These are phyloP conservation scores for Brachionus plicatilis DNA, from an alignment of 1,140 invertebrate species.

Conservation along the genomic window DNA sequence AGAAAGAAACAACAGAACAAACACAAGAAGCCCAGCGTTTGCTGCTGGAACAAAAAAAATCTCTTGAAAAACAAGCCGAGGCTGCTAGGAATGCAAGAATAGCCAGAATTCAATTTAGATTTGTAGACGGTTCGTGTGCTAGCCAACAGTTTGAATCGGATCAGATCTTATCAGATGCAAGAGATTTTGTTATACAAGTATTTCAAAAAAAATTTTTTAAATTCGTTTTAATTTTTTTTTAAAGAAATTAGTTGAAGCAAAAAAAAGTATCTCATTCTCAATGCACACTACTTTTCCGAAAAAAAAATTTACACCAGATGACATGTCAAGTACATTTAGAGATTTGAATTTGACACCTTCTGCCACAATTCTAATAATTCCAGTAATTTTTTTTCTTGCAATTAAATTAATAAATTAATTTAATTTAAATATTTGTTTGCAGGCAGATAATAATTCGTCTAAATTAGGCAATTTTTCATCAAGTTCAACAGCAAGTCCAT, in stretches of 20 bases:
- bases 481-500: not conserved
- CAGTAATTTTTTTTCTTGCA: slow-evolving; percentile 53
- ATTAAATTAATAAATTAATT: too few species aligned
- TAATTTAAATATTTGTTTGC: not conserved
- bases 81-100: slow-evolving; percentile 50
- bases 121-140: slow-evolving; percentile 69
- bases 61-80: slow-evolving; percentile 45
- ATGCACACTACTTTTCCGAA: slow-evolving; percentile 74
- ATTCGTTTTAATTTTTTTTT: slow-evolving; percentile 1
- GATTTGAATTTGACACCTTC: slow-evolving; percentile 71
- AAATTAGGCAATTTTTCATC: not conserved
- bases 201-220: slow-evolving; percentile 16
- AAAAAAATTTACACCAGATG: slow-evolving; percentile 63
- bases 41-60: slow-evolving; percentile 42
- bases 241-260: slow-evolving; percentile 48
- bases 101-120: slow-evolving; percentile 72
- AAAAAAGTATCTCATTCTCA: slow-evolving; percentile 58
- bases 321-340: slow-evolving; percentile 62
- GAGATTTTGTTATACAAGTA: slow-evolving; percentile 60
- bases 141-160: slow-evolving; percentile 63
- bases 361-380: slow-evolving; percentile 71
- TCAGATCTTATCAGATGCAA: slow-evolving; percentile 60
- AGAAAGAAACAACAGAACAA: slow-evolving; percentile 45
- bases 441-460: not conserved
- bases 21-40: not conserved